A percentile compares a stretch with the other conserved stretches of the same genome.
These are phyloP conservation scores for Coenonympha arcania DNA, from an alignment of 2,888 invertebrate species.

Conservation along the genomic window DNA sequence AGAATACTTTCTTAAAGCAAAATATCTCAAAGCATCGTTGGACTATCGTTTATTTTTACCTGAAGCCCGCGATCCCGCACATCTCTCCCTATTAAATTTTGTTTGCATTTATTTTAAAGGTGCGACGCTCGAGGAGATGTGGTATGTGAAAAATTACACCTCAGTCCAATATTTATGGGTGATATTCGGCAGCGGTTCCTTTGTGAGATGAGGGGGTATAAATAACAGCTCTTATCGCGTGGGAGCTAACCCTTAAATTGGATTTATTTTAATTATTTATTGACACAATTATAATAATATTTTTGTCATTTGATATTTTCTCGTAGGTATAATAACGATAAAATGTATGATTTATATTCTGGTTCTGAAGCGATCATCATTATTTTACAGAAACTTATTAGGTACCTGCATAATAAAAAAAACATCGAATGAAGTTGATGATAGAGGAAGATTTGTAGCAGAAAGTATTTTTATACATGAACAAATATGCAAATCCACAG, in stretches of 20 bases:
- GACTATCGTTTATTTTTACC: constrained; percentile 70
- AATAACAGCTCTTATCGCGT: constrained; percentile 75
- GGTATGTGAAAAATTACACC: constrained; percentile 76
- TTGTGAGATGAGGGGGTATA: constrained; percentile 73
- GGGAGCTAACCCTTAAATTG: constrained; percentile 72
- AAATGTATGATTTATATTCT: not conserved
- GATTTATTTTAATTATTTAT: constrained; percentile 73
- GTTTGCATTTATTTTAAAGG: constrained; percentile 76
- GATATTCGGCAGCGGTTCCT: constrained; percentile 75
- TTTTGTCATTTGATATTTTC: constrained; percentile 18
- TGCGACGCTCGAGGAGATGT: constrained; percentile 72
- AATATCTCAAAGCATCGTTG: constrained; percentile 62
- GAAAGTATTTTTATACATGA: too few species aligned
- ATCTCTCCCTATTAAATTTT: constrained; percentile 75
- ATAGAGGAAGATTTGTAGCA: too few species aligned
- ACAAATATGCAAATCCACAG: too few species aligned
- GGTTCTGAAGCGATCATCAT: not conserved
- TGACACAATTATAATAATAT: constrained; percentile 46
- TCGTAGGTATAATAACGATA: not conserved
- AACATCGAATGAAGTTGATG: too few species aligned
- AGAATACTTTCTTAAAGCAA: constrained; percentile 47
- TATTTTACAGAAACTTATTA: too few species aligned
- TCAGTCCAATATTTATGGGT: constrained; percentile 75
- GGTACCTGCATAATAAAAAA: too few species aligned
- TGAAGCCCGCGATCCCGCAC: constrained; percentile 70